Evolutionary conservation across 2,797 vertebrate genomes (phyloP).

Genomic region (Peromyscus melanophrys): DNA sequence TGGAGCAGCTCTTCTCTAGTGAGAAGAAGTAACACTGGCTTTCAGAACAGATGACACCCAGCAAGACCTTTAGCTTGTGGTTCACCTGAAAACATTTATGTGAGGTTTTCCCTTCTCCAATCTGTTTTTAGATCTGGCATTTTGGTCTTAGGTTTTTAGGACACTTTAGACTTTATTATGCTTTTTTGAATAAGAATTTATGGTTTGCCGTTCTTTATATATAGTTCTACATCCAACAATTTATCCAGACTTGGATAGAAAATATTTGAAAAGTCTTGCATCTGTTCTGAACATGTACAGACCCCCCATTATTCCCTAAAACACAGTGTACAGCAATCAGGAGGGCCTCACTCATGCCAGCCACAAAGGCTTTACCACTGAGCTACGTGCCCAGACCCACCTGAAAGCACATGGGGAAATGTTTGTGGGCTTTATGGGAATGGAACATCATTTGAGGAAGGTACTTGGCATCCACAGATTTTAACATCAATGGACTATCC

Average conservation of each 20-base stretch:
- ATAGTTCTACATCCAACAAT: not conserved
- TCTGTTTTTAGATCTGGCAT: not conserved
- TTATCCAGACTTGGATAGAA: not conserved
- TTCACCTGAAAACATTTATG: not conserved
- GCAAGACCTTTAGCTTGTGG: not conserved
- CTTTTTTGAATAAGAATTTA: not conserved
- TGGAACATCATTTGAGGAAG: not conserved
- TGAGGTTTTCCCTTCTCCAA: not conserved
- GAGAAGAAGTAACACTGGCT: not conserved
- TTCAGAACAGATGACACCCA: not conserved
- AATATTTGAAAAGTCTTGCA: not conserved
- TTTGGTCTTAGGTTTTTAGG: not conserved
- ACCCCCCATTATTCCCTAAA: not conserved
- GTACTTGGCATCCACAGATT: not conserved
- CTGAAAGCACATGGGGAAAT: not conserved
- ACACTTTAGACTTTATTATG: not conserved
- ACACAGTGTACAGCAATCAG: not conserved
- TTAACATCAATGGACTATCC: too few relatives aligned
- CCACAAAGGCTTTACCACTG: not conserved
- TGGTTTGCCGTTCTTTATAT: not conserved
- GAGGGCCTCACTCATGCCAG: not conserved
- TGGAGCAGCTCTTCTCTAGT: accelerated
- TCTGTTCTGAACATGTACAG: not conserved
- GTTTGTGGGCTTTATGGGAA: not conserved
- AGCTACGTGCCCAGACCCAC: not conserved